Conservation (phyloP, 2,797 vertebrate genomes). For the Eospalax fontanierii region DNA sequence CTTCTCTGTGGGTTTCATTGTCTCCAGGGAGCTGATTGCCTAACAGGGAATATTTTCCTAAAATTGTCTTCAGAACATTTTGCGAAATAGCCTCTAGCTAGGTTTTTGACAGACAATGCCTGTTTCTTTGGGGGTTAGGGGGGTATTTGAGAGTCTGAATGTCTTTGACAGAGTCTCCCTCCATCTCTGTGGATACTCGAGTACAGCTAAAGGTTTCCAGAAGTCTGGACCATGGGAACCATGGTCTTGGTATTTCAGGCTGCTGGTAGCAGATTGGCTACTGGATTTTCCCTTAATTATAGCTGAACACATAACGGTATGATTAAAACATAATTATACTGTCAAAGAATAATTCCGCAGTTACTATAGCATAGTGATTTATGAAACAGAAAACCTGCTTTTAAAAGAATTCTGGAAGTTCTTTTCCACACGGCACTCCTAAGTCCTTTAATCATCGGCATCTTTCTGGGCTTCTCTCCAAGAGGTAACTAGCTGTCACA, state of each 20-base stretch:
- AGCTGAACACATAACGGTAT: constrained; percentile 74
- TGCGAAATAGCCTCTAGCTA: constrained; percentile 62
- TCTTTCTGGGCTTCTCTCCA: constrained; percentile 76
- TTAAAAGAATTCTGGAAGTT: constrained; percentile 65
- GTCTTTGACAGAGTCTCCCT: neutral
- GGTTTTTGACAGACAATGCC: neutral
- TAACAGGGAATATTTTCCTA: constrained; percentile 67
- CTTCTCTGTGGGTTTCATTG: constrained; percentile 11
- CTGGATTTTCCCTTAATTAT: constrained; percentile 76
- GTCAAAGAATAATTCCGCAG: constrained; percentile 73
- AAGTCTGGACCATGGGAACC: accelerated
- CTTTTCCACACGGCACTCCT: neutral
- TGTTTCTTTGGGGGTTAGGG: neutral
- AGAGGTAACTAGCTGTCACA: constrained; percentile 51
- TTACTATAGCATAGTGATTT: constrained; percentile 59
- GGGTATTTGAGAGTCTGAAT: neutral
- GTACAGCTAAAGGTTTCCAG: accelerated
- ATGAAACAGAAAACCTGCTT: constrained; percentile 40
- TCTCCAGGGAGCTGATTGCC: constrained; percentile 21
- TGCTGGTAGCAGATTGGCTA: constrained; percentile 4
- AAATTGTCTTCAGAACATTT: constrained; percentile 72
- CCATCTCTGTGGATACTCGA: neutral
- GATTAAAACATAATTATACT: constrained; percentile 85
- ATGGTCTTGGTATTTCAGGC: neutral
- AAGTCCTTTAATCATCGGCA: constrained; percentile 52